These are phyloP conservation scores for Chrysomela aeneicollis DNA, from an alignment of 2,888 invertebrate genomes.

Conservation along the genomic window DNA sequence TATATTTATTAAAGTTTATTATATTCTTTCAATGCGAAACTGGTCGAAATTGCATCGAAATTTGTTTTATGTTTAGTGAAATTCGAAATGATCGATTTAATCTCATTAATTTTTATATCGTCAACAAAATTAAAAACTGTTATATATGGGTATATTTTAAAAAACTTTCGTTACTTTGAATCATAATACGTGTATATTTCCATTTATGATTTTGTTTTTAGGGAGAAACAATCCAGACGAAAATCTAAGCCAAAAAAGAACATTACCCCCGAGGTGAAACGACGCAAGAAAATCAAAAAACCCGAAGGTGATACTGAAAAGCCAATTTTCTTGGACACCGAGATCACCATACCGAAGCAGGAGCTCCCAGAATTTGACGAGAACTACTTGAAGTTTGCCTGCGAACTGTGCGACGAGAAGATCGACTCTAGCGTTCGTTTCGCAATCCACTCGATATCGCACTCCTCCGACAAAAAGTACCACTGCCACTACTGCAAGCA, in stretches of 20 bases:
- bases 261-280: neutral
- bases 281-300: neutral
- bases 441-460: conserved; percentile 53
- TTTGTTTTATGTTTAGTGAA: too few species aligned
- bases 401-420: conserved; percentile 65
- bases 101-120: too few species aligned
- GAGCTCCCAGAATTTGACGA: conserved; percentile 44
- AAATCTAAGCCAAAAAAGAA: neutral
- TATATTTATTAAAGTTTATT: too few species aligned
- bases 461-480: conserved; percentile 51
- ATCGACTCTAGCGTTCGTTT: conserved; percentile 58
- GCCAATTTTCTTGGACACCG: conserved; percentile 5
- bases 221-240: neutral
- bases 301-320: neutral
- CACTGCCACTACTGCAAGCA: conserved; percentile 55
- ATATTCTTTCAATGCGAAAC: too few species aligned
- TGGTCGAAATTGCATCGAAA: too few species aligned
- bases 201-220: conserved; percentile 10
- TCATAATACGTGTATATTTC: neutral
- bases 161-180: too few species aligned
- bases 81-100: too few species aligned
- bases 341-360: conserved; percentile 11
- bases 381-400: conserved; percentile 55
- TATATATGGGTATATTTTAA: too few species aligned
- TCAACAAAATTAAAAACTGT: too few species aligned